A percentile compares a stretch with the other conserved stretches of the same genome.
Conservation (phyloP, 2,797 vertebrate genomes). For the Rhyacichthys aspro region DNA sequence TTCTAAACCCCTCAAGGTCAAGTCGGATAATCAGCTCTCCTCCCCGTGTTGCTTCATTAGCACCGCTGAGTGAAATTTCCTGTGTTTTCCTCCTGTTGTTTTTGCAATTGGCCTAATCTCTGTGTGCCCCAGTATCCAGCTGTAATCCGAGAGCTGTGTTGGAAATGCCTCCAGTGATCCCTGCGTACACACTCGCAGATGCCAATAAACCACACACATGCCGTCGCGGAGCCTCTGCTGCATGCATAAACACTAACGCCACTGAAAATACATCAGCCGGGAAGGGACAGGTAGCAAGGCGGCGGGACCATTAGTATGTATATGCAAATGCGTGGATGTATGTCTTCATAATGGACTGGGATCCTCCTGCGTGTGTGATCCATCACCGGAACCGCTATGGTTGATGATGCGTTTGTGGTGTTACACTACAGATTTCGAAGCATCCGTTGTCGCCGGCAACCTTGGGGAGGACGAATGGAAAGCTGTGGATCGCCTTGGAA, state of each 20-base stretch:
- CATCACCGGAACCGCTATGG: conserved; percentile 22
- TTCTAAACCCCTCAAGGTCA: conserved; percentile 68
- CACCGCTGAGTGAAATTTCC: conserved; percentile 61
- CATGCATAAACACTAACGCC: conserved; percentile 33
- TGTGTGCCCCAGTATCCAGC: conserved; percentile 64
- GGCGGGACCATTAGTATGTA: conserved; percentile 10
- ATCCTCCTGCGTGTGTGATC: conserved; percentile 24
- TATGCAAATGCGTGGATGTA: conserved; percentile 18
- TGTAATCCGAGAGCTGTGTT: conserved; percentile 63
- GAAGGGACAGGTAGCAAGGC: conserved; percentile 18
- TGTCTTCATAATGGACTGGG: conserved; percentile 16
- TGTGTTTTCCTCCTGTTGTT: conserved; percentile 63
- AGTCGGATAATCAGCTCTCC: conserved; percentile 61
- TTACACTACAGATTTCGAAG: conserved; percentile 7
- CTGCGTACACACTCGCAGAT: conserved; percentile 17
- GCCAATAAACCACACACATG: conserved; percentile 17
- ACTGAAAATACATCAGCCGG: conserved; percentile 19
- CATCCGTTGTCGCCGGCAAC: conserved; percentile 39
- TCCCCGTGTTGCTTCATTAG: conserved; percentile 67
- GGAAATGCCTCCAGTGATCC: conserved; percentile 59
- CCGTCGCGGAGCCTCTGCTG: conserved; percentile 25
- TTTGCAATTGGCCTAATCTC: conserved; percentile 73
- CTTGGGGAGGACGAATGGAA: conserved; percentile 51
- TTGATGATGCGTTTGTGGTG: conserved; percentile 47
- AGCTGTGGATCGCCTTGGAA: conserved; percentile 18